These are phyloP conservation scores for Drosophila algonquin DNA, from an alignment of 2,888 invertebrate genomes.

Conservation along the genomic window DNA sequence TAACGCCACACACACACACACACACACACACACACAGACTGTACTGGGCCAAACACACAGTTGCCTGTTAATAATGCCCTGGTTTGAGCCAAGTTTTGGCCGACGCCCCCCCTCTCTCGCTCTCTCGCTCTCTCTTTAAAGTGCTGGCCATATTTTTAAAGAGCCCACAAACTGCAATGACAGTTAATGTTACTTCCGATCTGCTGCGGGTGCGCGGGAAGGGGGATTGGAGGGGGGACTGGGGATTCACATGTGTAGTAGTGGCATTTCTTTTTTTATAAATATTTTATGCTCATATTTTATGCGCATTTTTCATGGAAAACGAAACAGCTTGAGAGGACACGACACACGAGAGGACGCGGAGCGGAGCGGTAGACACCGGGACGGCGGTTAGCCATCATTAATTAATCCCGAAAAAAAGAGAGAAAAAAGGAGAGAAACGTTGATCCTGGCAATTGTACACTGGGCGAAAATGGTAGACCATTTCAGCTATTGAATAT, in stretches of 20 bases:
- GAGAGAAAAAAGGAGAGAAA: background rate
- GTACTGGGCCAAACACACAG: conserved; percentile 1
- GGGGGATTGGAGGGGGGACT: no score
- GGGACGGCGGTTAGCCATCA: conserved; percentile 30
- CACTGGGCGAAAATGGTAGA: no score
- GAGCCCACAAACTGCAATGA: conserved; percentile 51
- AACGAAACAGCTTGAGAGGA: conserved; percentile 35
- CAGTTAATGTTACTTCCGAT: conserved; percentile 38
- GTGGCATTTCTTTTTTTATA: conserved; percentile 38
- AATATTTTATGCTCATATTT: conserved; percentile 45
- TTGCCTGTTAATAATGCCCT: conserved; percentile 42
- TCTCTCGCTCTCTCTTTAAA: conserved; percentile 30
- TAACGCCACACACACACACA: no score
- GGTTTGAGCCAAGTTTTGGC: conserved; percentile 7
- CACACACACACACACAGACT: conserved; percentile 12
- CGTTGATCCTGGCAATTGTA: no score
- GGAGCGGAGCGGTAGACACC: conserved; percentile 6
- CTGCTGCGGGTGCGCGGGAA: background rate
- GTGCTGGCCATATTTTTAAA: conserved; percentile 46
- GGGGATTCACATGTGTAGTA: background rate
- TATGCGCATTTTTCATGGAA: conserved; percentile 51
- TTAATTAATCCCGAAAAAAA: conserved; percentile 46
- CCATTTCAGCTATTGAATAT: no score
- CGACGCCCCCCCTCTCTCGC: no score
- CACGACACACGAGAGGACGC: conserved; percentile 23